These are phyloP conservation scores for Linnaemya vulpina DNA, from an alignment of 2,888 invertebrate species.

Conservation along the genomic window DNA sequence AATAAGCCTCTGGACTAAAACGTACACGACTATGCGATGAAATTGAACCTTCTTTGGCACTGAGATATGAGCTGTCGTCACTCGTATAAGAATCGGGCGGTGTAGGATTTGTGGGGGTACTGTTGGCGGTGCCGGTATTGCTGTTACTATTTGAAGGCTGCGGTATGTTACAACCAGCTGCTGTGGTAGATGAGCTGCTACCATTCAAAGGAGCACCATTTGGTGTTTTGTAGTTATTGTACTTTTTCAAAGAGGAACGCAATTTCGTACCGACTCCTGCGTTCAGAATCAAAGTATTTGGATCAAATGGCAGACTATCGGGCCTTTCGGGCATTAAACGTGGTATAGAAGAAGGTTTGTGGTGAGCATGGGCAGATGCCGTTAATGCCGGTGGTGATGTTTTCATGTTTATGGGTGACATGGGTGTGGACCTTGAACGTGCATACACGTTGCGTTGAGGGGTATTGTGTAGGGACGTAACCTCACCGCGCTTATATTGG, in stretches of 20 bases:
- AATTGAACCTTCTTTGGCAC: conserved; percentile 89
- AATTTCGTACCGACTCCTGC: conserved; percentile 85
- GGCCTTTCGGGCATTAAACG: conserved; percentile 79
- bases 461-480: conserved; percentile 70
- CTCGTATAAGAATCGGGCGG: conserved; percentile 93
- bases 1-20: conserved; percentile 90
- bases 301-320: conserved; percentile 84
- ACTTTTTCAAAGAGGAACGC: conserved; percentile 91
- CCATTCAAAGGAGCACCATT: conserved; percentile 84
- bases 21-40: conserved; percentile 88
- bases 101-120: conserved; percentile 91
- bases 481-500: conserved; percentile 73
- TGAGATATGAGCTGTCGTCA: conserved; percentile 94
- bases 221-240: conserved; percentile 84
- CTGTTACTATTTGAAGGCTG: conserved; percentile 22
- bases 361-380: conserved; percentile 51
- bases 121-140: conserved; percentile 61
- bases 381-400: conserved; percentile 69
- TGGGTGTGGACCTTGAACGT: conserved; percentile 70
- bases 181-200: conserved; percentile 69
- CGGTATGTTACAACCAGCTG: conserved; percentile 23
- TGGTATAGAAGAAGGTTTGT: conserved; percentile 69
- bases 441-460: conserved; percentile 70
- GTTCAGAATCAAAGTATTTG: conserved; percentile 70
- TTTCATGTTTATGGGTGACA: conserved; percentile 72